Evolutionary conservation across 2,888 invertebrate species (phyloP).

Genomic region (Ectobius pallidus): DNA sequence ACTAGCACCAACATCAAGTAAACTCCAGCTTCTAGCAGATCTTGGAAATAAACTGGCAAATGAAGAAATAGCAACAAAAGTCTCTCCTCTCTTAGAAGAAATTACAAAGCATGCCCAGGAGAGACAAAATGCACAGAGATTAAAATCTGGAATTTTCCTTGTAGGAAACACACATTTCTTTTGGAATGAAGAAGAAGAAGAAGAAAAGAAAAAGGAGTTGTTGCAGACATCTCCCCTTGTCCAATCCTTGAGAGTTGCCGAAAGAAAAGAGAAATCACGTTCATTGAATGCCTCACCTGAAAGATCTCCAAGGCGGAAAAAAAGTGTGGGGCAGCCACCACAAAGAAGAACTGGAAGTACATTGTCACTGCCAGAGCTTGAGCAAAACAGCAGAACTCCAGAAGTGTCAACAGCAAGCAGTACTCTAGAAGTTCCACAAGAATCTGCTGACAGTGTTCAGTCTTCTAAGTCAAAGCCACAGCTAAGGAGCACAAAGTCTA

Average conservation of each 20-base stretch:
- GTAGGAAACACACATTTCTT: slow-evolving; percentile 54
- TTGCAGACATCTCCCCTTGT: background rate
- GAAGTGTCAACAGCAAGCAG: background rate
- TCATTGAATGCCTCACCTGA: slow-evolving; percentile 33
- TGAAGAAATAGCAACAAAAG: slow-evolving; percentile 47
- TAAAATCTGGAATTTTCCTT: slow-evolving; percentile 64
- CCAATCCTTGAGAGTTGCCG: slow-evolving; percentile 1
- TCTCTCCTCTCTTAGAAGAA: slow-evolving; percentile 55
- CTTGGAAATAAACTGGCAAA: slow-evolving; percentile 33
- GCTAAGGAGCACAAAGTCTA: background rate
- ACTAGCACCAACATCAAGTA: slow-evolving; percentile 49
- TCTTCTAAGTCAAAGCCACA: background rate
- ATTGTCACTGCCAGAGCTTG: slow-evolving; percentile 35
- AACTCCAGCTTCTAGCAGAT: slow-evolving; percentile 40
- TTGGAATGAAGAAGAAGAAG: slow-evolving; percentile 27
- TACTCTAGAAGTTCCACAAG: background rate
- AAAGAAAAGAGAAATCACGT: slow-evolving; percentile 33
- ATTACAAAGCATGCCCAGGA: slow-evolving; percentile 55
- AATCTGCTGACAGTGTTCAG: background rate
- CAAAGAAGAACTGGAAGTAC: slow-evolving; percentile 23
- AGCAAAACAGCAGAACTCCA: background rate
- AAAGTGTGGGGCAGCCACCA: background rate
- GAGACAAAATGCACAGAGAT: slow-evolving; percentile 56
- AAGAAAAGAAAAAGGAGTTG: slow-evolving; percentile 6
- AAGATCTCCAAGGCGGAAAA: slow-evolving; percentile 2